Conservation (phyloP, 2,113 vertebrate genomes). For the Excalfactoria chinensis region DNA sequence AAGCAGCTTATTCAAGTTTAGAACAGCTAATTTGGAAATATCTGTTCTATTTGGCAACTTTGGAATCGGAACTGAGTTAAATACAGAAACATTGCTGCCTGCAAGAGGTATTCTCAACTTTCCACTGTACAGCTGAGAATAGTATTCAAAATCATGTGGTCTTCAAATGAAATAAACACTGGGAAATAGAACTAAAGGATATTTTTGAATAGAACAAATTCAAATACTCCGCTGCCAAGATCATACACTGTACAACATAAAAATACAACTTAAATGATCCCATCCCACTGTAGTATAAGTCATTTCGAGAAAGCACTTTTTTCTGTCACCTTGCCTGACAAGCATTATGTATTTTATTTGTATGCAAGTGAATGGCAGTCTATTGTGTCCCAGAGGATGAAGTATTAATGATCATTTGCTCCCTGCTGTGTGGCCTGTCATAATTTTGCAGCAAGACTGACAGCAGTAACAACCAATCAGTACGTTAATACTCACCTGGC, state of each 20-base stretch:
- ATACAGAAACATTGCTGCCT: not conserved
- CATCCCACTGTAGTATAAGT: constrained; percentile 23
- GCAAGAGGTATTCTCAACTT: not conserved
- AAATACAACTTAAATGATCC: not conserved
- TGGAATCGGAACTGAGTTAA: fast-evolving
- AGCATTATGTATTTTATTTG: constrained; percentile 77
- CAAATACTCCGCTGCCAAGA: constrained; percentile 30
- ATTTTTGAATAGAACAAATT: not conserved
- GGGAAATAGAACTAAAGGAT: not conserved
- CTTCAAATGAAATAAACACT: not conserved
- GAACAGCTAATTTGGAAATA: not conserved
- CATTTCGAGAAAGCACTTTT: constrained; percentile 53
- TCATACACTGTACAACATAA: not conserved
- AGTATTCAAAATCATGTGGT: not conserved
- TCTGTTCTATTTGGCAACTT: not conserved
- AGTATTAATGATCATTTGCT: constrained; percentile 79
- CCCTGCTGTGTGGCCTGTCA: constrained; percentile 74
- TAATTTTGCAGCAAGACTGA: constrained; percentile 74
- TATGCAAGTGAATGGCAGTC: constrained; percentile 73
- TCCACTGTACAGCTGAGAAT: not conserved
- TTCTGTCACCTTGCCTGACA: constrained; percentile 65
- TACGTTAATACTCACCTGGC: constrained; percentile 63
- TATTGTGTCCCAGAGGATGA: constrained; percentile 71
- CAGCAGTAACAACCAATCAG: constrained; percentile 73
- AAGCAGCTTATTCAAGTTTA: not conserved